phyloP scores from a whole-genome alignment of 2,888 invertebrate genomes.

The Embidobia sp. region DNA sequence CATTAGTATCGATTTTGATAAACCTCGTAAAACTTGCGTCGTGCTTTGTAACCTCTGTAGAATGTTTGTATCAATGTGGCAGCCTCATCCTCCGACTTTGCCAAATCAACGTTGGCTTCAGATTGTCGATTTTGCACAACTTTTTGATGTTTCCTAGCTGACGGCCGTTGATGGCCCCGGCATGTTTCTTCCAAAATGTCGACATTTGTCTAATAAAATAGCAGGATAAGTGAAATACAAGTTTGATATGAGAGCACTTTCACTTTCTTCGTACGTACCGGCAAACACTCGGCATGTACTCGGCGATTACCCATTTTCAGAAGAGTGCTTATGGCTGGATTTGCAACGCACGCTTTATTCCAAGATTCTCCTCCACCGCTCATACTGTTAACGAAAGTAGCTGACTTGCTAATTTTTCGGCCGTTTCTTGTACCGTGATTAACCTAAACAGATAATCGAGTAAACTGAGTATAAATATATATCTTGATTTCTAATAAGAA shows the following conservation, averaged over 20 bases:
- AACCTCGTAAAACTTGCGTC: constrained; percentile 73
- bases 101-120: constrained; percentile 66
- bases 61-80: constrained; percentile 79
- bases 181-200: constrained; percentile 27
- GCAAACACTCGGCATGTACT: constrained; percentile 23
- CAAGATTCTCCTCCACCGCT: constrained; percentile 59
- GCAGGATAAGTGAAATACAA: constrained; percentile 23
- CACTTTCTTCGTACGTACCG: no score
- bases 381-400: constrained; percentile 63
- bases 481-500: neutral
- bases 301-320: constrained; percentile 44
- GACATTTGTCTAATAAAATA: constrained; percentile 22
- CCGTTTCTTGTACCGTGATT: constrained; percentile 12
- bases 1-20: no score
- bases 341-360: constrained; percentile 51
- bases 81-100: constrained; percentile 76
- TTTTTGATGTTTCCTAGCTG: constrained; percentile 54
- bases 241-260: no score
- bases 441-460: constrained; percentile 42
- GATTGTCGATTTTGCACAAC: constrained; percentile 24
- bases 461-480: constrained; percentile 30
- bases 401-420: constrained; percentile 57
- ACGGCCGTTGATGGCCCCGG: constrained; percentile 65
- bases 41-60: constrained; percentile 76
- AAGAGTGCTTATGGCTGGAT: constrained; percentile 44